Evolutionary conservation across 2,888 invertebrate species (phyloP), one percentile per base, ranked within the genome.

Genomic region (Amphipyra berbera): DNA sequence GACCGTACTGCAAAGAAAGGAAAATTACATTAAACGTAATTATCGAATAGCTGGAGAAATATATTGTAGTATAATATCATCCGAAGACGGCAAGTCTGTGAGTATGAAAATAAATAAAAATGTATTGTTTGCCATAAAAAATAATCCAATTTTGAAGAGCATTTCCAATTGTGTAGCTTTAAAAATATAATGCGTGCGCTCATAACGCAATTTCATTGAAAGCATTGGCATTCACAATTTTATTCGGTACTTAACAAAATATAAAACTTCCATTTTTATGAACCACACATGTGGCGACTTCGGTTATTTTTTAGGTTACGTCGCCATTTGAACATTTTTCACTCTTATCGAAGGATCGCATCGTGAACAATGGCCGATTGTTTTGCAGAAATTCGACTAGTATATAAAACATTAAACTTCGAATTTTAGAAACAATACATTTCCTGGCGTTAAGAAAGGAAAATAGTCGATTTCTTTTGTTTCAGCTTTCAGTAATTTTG

Each of bases 361-460:
- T 46, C 53, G n/a, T 52, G 69, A 89, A 93, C 93, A 93, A 93
- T 92, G 63, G 87, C n/a, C 85, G 73, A 92, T 93, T 93, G 93
- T 93, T 88, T 85, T 73, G 72, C 65, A 55, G 61, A 82, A 61
- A 78, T 79, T 68, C 57, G 50, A 58, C 56, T 64, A 87, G 90
- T 91, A 88, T 92, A 91, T 91, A 92, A 91, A 93, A 91, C 91
- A 83, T 79, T 72, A 33, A 10, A 48, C 47, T 57, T 15, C 37
- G 12, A 70, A 76, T 78, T 77, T 68, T 49, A 49, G 78, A 82
- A 84, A 86, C 82, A 86, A 85, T 79, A 82, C 73, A 64, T 71
- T 79, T 79, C 73, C 66, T 69, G 68, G 68, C 61, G 61, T 70
- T 54, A 27, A 13, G 68, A 68, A 82, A 75, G 76, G 63, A 78